Conservation (phyloP, 2,797 vertebrate genomes). For the Intellagama lesueurii region DNA sequence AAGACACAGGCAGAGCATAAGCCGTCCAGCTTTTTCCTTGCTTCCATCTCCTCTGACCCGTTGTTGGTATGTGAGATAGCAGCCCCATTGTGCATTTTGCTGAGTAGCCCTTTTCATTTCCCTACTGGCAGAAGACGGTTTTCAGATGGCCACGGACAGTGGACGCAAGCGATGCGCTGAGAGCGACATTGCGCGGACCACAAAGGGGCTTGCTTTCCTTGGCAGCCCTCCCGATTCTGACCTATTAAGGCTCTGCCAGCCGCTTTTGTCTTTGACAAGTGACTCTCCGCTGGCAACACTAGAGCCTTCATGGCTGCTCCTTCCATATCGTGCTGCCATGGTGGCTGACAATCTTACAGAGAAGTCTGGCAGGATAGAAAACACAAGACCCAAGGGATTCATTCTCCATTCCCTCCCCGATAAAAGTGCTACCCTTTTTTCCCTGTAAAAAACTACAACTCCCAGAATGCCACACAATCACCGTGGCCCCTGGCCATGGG, state of each 20-base stretch:
- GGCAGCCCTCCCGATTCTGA: slow-evolving; percentile 59
- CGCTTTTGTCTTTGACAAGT: slow-evolving; percentile 70
- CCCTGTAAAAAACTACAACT: too few species aligned
- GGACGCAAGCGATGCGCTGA: slow-evolving; percentile 49
- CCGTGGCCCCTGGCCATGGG: too few species aligned
- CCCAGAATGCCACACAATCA: too few species aligned
- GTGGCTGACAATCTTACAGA: background rate
- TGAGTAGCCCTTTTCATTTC: slow-evolving; percentile 45
- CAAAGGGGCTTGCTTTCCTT: slow-evolving; percentile 67
- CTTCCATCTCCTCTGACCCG: background rate
- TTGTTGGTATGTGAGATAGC: slow-evolving; percentile 26
- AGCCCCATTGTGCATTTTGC: slow-evolving; percentile 46
- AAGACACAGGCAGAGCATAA: background rate
- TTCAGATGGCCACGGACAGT: slow-evolving; percentile 49
- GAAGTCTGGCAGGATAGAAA: background rate
- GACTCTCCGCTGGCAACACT: slow-evolving; percentile 60
- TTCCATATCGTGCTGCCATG: slow-evolving; percentile 1
- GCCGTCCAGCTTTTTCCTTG: background rate
- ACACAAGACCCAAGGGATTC: background rate
- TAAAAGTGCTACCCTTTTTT: background rate
- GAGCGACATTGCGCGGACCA: slow-evolving; percentile 40
- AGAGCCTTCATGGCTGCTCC: slow-evolving; percentile 42
- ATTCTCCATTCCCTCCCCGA: background rate
- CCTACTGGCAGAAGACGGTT: slow-evolving; percentile 55
- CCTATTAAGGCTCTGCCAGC: slow-evolving; percentile 60